Evolutionary conservation across 2,797 vertebrate species (phyloP).

Genomic region (Balearica regulorum): DNA sequence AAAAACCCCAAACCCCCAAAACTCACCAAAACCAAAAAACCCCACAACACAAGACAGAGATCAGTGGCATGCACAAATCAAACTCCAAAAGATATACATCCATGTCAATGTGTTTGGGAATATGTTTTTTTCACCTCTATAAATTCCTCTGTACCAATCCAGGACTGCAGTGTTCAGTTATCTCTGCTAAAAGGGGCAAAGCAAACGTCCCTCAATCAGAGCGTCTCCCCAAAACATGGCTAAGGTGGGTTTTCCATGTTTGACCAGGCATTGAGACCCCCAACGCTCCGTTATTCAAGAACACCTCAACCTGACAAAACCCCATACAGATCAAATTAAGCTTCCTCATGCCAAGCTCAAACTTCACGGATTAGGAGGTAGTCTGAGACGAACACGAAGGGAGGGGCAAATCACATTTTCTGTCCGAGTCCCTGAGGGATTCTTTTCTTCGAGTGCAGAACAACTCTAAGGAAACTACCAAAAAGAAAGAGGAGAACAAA

Average conservation of each 20-base stretch:
- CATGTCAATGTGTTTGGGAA: background rate
- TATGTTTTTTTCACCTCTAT: constrained; percentile 18
- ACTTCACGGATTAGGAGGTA: background rate
- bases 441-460: background rate
- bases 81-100: background rate
- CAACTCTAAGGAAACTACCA: background rate
- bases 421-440: background rate
- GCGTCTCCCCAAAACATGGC: background rate
- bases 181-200: background rate
- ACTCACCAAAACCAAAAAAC: background rate
- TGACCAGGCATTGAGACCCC: background rate
- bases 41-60: background rate
- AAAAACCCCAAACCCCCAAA: background rate
- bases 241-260: background rate
- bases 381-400: background rate
- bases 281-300: rapidly evolving
- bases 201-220: background rate
- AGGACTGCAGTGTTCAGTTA: constrained; percentile 72
- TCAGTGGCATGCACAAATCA: constrained; percentile 37
- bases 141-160: constrained; percentile 78
- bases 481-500: background rate
- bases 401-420: background rate
- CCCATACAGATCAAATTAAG: background rate
- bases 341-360: background rate
- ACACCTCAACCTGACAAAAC: background rate